These are phyloP conservation scores for Drosophila atroscutellata DNA, from an alignment of 2,888 invertebrate genomes.

Conservation along the genomic window DNA sequence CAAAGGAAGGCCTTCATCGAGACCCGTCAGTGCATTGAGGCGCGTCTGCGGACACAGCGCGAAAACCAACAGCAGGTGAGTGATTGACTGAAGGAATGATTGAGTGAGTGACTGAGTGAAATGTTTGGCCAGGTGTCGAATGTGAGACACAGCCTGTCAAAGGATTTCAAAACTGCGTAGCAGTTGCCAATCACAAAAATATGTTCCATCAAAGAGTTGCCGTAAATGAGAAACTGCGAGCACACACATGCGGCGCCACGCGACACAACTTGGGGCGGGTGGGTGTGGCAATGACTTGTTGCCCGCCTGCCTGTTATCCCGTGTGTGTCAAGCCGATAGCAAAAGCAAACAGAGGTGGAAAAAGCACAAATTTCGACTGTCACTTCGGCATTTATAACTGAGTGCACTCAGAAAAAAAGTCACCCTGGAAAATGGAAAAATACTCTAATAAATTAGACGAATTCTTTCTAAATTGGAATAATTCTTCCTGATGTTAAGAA, in stretches of 20 bases:
- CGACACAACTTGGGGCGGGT: constrained; percentile 4
- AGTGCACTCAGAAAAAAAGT: not conserved
- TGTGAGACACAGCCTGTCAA: constrained; percentile 4
- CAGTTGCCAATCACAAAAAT: not conserved
- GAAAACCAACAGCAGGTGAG: constrained; percentile 98
- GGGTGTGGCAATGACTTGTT: constrained; percentile 58
- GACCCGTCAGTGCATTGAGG: constrained; percentile 97
- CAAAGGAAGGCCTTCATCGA: constrained; percentile 97
- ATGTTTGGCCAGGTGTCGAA: constrained; percentile 5
- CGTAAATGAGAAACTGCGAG: constrained; percentile 23
- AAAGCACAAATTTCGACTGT: constrained; percentile 24
- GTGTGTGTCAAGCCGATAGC: not conserved
- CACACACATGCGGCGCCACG: constrained; percentile 5
- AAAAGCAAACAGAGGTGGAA: constrained; percentile 4
- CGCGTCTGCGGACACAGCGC: constrained; percentile 94
- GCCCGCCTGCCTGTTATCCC: constrained; percentile 22
- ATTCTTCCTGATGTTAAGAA: too few species aligned
- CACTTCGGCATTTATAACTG: not conserved
- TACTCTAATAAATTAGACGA: too few species aligned
- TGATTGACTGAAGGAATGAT: constrained; percentile 3
- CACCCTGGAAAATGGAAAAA: too few species aligned
- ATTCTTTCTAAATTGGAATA: too few species aligned
- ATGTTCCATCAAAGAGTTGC: constrained; percentile 41
- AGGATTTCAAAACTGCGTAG: constrained; percentile 9
- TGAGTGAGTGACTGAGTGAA: constrained; percentile 6